A percentile compares a stretch with the other conserved stretches of the same genome.
Evolutionary conservation across 2,888 invertebrate species (phyloP).

Genomic region (Caenorhabditis panamensis): DNA sequence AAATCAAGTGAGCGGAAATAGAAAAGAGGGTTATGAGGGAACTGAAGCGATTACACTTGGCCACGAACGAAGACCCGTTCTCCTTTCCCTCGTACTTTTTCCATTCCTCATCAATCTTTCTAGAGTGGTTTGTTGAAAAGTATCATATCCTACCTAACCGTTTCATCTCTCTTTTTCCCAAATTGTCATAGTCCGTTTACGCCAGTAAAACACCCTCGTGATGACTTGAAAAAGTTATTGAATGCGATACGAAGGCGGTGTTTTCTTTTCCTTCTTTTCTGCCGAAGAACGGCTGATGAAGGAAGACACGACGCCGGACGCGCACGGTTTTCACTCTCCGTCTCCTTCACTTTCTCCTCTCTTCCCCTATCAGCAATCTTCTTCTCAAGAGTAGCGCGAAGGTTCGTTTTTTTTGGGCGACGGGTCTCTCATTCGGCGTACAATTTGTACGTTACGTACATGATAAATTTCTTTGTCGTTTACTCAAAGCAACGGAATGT

Average conservation of each 20-base stretch:
- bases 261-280: slow-evolving; percentile 12
- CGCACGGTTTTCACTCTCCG: slow-evolving; percentile 16
- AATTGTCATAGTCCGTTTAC: not conserved
- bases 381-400: slow-evolving; percentile 26
- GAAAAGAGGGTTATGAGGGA: slow-evolving; percentile 23
- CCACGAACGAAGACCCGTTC: not conserved
- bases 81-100: not conserved
- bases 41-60: slow-evolving; percentile 32
- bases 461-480: not conserved
- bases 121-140: slow-evolving; percentile 2
- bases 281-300: slow-evolving; percentile 15
- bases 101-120: slow-evolving; percentile 7
- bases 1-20: slow-evolving; percentile 5
- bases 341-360: slow-evolving; percentile 22
- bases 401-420: slow-evolving; percentile 36
- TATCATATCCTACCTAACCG: slow-evolving; percentile 6
- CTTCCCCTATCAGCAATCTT: slow-evolving; percentile 35
- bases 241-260: slow-evolving; percentile 26
- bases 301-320: not conserved
- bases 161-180: slow-evolving; percentile 11
- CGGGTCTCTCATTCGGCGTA: slow-evolving; percentile 26
- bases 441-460: not conserved
- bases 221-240: slow-evolving; percentile 20
- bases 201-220: too few species aligned
- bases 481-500: slow-evolving; percentile 22